Evolutionary conservation across 2,888 invertebrate genomes (phyloP).

Genomic region (Smittia sp.): DNA sequence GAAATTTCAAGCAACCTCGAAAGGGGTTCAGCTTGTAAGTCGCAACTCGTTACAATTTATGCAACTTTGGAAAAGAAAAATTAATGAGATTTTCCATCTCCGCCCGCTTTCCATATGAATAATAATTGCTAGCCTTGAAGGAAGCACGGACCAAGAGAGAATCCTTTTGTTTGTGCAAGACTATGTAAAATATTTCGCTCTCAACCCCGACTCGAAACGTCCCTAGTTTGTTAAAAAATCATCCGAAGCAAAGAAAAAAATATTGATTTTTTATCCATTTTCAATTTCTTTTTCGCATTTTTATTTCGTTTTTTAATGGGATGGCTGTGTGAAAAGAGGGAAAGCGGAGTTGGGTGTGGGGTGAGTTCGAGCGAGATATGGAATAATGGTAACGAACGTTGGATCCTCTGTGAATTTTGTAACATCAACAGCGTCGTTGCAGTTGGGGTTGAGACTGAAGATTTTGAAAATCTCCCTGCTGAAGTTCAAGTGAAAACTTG

Average conservation of each 20-base stretch:
- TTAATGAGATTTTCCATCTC: slow-evolving; percentile 2
- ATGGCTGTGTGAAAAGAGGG: not conserved
- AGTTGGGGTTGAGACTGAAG: too few relatives aligned
- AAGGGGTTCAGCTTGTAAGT: slow-evolving; percentile 6
- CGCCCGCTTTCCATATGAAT: slow-evolving; percentile 17
- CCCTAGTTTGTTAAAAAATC: not conserved
- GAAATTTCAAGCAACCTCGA: not conserved
- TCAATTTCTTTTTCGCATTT: slow-evolving; percentile 21
- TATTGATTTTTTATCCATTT: slow-evolving; percentile 32
- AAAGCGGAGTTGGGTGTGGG: not conserved
- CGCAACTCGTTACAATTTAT: slow-evolving; percentile 4
- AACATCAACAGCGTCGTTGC: too few relatives aligned
- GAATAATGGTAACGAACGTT: not conserved
- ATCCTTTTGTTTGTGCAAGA: slow-evolving; percentile 23
- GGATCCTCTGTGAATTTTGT: not conserved
- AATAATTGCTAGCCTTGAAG: slow-evolving; percentile 17
- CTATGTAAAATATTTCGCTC: not conserved
- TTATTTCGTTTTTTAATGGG: slow-evolving; percentile 17
- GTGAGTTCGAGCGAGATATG: not conserved
- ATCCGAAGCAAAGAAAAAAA: not conserved
- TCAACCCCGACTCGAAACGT: not conserved
- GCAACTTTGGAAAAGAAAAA: slow-evolving; percentile 18
- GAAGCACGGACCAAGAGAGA: slow-evolving; percentile 11
- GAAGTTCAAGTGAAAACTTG: too few relatives aligned
- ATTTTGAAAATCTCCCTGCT: too few relatives aligned